Conservation (phyloP, 2,888 invertebrate genomes). For the Ophion obscuratus region DNA sequence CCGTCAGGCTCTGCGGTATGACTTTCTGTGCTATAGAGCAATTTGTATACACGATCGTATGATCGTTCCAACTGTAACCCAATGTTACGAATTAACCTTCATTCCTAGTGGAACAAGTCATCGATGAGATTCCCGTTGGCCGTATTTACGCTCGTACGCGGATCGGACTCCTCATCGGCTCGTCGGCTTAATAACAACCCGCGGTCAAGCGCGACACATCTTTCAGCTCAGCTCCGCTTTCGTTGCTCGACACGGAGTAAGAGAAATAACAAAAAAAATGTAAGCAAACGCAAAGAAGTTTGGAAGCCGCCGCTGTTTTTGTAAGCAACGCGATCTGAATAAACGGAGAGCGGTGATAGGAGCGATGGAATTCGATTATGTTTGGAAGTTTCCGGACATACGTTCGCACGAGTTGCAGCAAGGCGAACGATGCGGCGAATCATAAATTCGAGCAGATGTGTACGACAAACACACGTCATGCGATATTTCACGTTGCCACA, state of each 20-base stretch:
- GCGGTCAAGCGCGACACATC: conserved; percentile 57
- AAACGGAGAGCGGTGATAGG: conserved; percentile 24
- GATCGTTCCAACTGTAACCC: not conserved
- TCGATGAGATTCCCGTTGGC: conserved; percentile 36
- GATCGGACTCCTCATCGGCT: conserved; percentile 77
- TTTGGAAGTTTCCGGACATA: conserved; percentile 75
- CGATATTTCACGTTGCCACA: conserved; percentile 76
- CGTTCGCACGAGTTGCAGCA: conserved; percentile 56
- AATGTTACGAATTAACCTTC: conserved; percentile 27
- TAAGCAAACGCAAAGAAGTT: conserved; percentile 65
- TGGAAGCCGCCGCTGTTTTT: conserved; percentile 69
- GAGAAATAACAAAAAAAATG: conserved; percentile 46
- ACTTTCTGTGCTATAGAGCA: not conserved
- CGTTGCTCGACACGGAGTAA: conserved; percentile 29
- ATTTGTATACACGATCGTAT: conserved; percentile 23
- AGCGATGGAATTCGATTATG: conserved; percentile 78
- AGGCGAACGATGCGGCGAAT: conserved; percentile 73
- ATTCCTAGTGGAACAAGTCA: conserved; percentile 73
- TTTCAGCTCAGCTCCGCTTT: conserved; percentile 47
- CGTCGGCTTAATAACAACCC: conserved; percentile 77
- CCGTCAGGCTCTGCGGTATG: not conserved
- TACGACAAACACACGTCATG: conserved; percentile 70
- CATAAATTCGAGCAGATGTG: conserved; percentile 76
- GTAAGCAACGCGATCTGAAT: conserved; percentile 72
- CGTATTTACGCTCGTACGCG: conserved; percentile 65